Evolutionary conservation across 2,797 vertebrate species (phyloP).

Genomic region (Distichodus sexfasciatus): DNA sequence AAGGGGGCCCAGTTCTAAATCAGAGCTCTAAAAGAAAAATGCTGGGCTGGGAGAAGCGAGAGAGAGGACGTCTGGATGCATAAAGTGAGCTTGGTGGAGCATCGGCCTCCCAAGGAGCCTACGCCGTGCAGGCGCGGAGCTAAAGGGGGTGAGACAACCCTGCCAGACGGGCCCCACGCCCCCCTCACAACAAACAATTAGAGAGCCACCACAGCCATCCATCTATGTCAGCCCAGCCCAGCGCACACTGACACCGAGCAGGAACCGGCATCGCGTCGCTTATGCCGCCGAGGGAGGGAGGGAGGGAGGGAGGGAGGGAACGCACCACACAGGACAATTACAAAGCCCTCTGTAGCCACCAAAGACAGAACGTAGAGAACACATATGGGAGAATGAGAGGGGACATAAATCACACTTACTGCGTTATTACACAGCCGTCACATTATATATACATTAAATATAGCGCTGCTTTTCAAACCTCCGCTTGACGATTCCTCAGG

Average conservation of each 20-base stretch:
- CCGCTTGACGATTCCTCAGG: slow-evolving; percentile 16
- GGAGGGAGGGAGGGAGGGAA: no score
- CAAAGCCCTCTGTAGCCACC: slow-evolving; percentile 32
- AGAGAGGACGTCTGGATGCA: background rate
- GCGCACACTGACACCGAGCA: slow-evolving; percentile 22
- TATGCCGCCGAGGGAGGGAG: slow-evolving; percentile 36
- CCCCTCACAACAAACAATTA: slow-evolving; percentile 47
- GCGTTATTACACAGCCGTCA: slow-evolving; percentile 26
- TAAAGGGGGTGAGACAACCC: slow-evolving; percentile 29
- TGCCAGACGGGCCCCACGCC: slow-evolving; percentile 29
- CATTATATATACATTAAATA: slow-evolving; percentile 13
- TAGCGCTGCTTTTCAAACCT: background rate
- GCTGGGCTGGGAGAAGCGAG: background rate
- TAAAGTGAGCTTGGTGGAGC: background rate
- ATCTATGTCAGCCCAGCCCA: slow-evolving; percentile 35
- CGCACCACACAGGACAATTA: slow-evolving; percentile 30
- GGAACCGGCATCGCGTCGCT: slow-evolving; percentile 22
- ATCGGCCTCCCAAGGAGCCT: slow-evolving; percentile 20
- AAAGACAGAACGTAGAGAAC: slow-evolving; percentile 18
- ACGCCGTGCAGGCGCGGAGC: background rate
- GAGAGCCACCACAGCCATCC: slow-evolving; percentile 40
- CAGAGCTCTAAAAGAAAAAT: no score
- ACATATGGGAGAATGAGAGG: slow-evolving; percentile 13
- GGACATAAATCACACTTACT: slow-evolving; percentile 41
- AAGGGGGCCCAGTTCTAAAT: background rate